Evolutionary conservation across 1,140 invertebrate genomes (phyloP).

Genomic region (Condylostylus longicornis): DNA sequence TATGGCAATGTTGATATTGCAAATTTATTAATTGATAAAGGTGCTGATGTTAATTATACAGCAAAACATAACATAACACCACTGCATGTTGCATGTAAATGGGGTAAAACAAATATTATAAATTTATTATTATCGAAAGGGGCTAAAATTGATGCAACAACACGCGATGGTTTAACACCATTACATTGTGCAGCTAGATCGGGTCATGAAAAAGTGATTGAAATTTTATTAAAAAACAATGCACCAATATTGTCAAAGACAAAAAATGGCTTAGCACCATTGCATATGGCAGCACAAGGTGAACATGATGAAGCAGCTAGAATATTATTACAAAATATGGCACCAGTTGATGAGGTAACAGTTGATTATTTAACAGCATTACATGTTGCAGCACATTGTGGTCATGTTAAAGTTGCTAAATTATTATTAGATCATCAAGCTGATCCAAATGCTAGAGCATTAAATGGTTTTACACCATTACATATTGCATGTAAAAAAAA

Average conservation of each 20-base stretch:
- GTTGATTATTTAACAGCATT: slow-evolving; percentile 94
- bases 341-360: slow-evolving; percentile 93
- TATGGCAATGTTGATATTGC: slow-evolving; percentile 97
- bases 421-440: slow-evolving; percentile 83
- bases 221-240: slow-evolving; percentile 76
- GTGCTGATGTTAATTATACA: slow-evolving; percentile 90
- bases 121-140: slow-evolving; percentile 64
- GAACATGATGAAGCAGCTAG: slow-evolving; percentile 92
- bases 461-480: slow-evolving; percentile 96
- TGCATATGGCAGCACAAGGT: slow-evolving; percentile 91
- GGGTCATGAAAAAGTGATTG: slow-evolving; percentile 91
- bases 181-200: slow-evolving; percentile 85
- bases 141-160: slow-evolving; percentile 87
- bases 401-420: slow-evolving; percentile 87
- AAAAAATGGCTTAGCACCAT: slow-evolving; percentile 84
- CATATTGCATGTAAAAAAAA: slow-evolving; percentile 99
- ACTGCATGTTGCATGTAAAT: slow-evolving; percentile 60
- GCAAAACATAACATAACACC: slow-evolving; percentile 92
- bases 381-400: slow-evolving; percentile 90
- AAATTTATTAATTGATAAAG: slow-evolving; percentile 71
- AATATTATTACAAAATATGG: slow-evolving; percentile 80
- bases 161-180: slow-evolving; percentile 86
- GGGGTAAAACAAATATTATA: slow-evolving; percentile 50
- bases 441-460: slow-evolving; percentile 89
- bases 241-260: slow-evolving; percentile 93